Evolutionary conservation across 2,888 invertebrate genomes (phyloP).

Genomic region (Nebria salina): DNA sequence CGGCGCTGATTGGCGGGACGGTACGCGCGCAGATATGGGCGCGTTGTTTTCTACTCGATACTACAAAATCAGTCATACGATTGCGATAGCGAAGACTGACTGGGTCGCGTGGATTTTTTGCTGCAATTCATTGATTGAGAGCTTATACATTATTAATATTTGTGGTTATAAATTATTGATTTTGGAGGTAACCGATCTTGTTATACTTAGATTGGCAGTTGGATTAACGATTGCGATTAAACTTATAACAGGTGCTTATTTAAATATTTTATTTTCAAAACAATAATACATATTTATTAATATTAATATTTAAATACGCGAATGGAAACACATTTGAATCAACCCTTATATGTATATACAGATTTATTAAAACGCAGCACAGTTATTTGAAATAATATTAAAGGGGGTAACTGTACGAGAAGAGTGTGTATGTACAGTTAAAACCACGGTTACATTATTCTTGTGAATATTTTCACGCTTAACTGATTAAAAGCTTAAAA

Average conservation of each 20-base stretch:
- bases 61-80: not conserved
- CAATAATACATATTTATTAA: no score
- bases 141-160: not conserved
- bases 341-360: no score
- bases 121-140: not conserved
- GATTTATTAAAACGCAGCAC: no score
- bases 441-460: conserved; percentile 32
- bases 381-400: not conserved
- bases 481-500: conserved; percentile 39
- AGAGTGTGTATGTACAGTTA: conserved; percentile 24
- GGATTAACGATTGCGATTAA: no score
- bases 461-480: conserved; percentile 45
- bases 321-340: no score
- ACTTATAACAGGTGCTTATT: not conserved
- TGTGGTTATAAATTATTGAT: not conserved
- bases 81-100: not conserved
- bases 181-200: not conserved
- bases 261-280: not conserved
- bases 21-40: not conserved
- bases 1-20: conserved; percentile 23
- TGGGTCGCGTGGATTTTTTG: not conserved
- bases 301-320: no score
- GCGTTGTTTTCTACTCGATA: not conserved
- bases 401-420: not conserved
- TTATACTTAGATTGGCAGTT: not conserved